Conservation (phyloP, 2,113 vertebrate species). For the Bos indicus region DNA sequence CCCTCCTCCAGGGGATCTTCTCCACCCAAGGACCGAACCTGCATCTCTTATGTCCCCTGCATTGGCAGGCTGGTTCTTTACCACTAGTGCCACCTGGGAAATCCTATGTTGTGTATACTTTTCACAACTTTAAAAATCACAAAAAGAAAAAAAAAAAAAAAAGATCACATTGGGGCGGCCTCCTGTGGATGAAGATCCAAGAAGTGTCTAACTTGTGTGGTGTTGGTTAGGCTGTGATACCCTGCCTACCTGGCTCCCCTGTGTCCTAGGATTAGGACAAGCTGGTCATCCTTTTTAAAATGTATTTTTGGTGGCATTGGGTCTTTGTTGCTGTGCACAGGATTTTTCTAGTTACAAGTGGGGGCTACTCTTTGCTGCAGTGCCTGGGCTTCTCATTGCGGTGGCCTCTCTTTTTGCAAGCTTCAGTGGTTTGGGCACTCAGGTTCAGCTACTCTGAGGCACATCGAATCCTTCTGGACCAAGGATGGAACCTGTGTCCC, state of each 20-base stretch:
- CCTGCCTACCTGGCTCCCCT: background rate
- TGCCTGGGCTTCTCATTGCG: background rate
- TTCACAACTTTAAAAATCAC: background rate
- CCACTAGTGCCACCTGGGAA: background rate
- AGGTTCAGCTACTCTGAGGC: background rate
- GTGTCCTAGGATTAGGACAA: background rate
- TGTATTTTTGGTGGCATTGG: background rate
- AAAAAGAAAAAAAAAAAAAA: background rate
- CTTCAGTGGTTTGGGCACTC: background rate
- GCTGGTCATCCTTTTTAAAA: background rate
- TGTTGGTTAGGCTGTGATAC: background rate
- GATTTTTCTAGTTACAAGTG: background rate
- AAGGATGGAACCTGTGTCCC: background rate
- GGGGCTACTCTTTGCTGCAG: background rate
- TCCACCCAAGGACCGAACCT: background rate
- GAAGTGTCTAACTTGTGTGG: rapidly evolving
- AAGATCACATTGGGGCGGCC: background rate
- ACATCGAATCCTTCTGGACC: background rate
- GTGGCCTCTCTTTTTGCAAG: background rate
- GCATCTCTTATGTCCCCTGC: background rate
- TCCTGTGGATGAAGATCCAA: background rate
- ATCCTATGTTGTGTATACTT: background rate
- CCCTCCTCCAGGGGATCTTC: background rate
- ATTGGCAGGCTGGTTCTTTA: background rate
- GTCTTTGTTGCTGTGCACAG: background rate